Percentiles rank a stretch among this genome's conserved stretches.
Conservation (phyloP, 2,888 invertebrate genomes). For the Protophormia terraenovae region DNA sequence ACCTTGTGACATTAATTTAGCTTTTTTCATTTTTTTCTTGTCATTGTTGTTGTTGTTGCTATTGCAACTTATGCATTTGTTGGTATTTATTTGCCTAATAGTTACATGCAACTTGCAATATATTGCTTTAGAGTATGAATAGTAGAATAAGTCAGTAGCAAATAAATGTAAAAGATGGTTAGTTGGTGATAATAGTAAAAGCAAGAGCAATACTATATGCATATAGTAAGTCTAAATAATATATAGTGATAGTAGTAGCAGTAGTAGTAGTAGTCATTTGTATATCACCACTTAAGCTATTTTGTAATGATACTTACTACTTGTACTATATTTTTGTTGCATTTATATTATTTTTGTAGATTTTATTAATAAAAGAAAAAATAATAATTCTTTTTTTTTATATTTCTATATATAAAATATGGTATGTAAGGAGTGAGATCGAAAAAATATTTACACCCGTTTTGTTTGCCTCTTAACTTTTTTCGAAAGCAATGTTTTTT, state of each 20-base stretch:
- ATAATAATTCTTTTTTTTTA: neutral
- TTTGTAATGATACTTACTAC: neutral
- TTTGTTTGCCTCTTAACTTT: too few relatives aligned
- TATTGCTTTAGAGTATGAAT: neutral
- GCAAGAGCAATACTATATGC: neutral
- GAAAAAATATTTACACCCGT: too few relatives aligned
- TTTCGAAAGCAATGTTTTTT: too few relatives aligned
- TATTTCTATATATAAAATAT: too few relatives aligned
- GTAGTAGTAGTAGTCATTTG: neutral
- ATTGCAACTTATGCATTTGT: slow-evolving; percentile 38
- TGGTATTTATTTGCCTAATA: slow-evolving; percentile 50
- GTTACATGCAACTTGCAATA: slow-evolving; percentile 5
- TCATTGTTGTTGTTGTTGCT: slow-evolving; percentile 15
- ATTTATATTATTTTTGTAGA: neutral
- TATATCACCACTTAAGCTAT: slow-evolving; percentile 9
- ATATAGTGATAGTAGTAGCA: neutral
- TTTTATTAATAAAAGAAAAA: too few relatives aligned
- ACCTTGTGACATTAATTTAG: slow-evolving; percentile 72
- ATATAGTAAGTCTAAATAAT: neutral
- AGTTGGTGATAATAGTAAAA: slow-evolving; percentile 17
- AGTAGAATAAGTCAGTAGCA: slow-evolving; percentile 8
- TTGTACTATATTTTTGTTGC: neutral
- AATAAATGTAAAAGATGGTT: slow-evolving; percentile 11
- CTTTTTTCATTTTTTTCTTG: slow-evolving; percentile 2
- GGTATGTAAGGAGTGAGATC: too few relatives aligned